Evolutionary conservation across 2,888 invertebrate species (phyloP), one percentile per base, ranked within the genome.

Genomic region (Alloscopus bannaensis): DNA sequence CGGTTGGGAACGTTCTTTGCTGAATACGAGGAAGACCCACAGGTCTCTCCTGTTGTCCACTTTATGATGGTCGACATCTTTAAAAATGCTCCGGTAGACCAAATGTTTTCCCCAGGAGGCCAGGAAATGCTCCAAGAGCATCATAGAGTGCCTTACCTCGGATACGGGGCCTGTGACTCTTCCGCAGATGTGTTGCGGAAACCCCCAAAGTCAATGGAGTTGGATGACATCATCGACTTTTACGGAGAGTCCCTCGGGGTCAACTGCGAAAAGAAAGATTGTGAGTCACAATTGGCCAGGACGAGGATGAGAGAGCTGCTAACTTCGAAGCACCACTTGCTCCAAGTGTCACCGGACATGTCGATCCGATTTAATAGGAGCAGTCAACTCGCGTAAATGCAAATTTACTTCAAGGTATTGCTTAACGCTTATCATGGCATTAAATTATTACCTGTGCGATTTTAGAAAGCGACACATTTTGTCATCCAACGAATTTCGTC

Each of bases 201-300:
- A 20, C 31, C 66, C 13, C 76, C 69, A 50, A 50, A 62, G 36
- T 60, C 73, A 8, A 59, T 36, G 31, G 81, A 81, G 59, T 62
- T 81, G 13, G 81, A 81, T 52, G 81, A 81, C 47, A 28, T 81
- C 0, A 31, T 60, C 2, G 73, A 78, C 20, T 81, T 73, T 36
- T 79, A 69, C 20, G 55, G 70, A 18, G 73, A 73, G 40, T 70
- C 78, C 16, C 40, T 81, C 52, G 59, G 24, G 2, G 71, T 50
- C 2, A 50, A 71, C n/a, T 71, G 71, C 26, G 62, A 62, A 22
- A 55, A 65, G 18, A 45, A 26, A 20, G 65, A 65, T 45, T 81
- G 75, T 52, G 75, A 79, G 8, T 31, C 31, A 1, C 52, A 64
- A 36, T n/a, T 18, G 42, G 31, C 26, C n/a, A 77, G 47, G 28